These are phyloP conservation scores for Aphaenogaster rudis DNA, from an alignment of 1,140 invertebrate genomes.

Conservation along the genomic window DNA sequence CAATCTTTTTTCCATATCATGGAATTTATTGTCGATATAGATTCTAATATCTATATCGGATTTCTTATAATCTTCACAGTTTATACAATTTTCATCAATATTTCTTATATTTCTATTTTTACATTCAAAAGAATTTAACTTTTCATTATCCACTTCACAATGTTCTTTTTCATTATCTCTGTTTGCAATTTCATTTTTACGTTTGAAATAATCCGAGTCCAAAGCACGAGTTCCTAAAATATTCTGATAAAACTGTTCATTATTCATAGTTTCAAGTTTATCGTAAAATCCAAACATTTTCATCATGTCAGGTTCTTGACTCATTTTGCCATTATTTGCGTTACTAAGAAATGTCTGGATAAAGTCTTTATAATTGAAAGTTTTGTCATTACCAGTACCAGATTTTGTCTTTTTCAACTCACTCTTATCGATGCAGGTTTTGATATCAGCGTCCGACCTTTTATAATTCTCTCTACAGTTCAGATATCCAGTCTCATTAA, in stretches of 20 bases:
- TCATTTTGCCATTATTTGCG: conserved; percentile 54
- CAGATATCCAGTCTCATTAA: background rate
- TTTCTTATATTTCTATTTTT: conserved; percentile 44
- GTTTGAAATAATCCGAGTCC: conserved; percentile 18
- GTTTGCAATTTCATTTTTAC: conserved; percentile 40
- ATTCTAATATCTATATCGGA: conserved; percentile 68
- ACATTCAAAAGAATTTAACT: conserved; percentile 1
- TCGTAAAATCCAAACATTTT: conserved; percentile 72
- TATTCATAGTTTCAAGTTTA: conserved; percentile 49
- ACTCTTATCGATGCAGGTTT: conserved; percentile 82
- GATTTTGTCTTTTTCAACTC: conserved; percentile 68
- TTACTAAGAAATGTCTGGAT: conserved; percentile 79
- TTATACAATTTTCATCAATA: conserved; percentile 1
- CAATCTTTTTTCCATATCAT: conserved; percentile 82
- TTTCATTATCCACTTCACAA: background rate
- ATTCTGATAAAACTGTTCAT: conserved; percentile 62
- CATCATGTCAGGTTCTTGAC: conserved; percentile 64
- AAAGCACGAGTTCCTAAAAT: conserved; percentile 61
- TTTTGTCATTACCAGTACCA: conserved; percentile 17
- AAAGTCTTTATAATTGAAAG: conserved; percentile 77
- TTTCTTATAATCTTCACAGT: conserved; percentile 17
- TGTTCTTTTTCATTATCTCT: conserved; percentile 33
- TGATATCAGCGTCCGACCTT: conserved; percentile 63
- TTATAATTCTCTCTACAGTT: conserved; percentile 24
- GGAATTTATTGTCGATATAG: conserved; percentile 83